Evolutionary conservation across 2,797 vertebrate species (phyloP).

Genomic region (Dryobates pubescens): DNA sequence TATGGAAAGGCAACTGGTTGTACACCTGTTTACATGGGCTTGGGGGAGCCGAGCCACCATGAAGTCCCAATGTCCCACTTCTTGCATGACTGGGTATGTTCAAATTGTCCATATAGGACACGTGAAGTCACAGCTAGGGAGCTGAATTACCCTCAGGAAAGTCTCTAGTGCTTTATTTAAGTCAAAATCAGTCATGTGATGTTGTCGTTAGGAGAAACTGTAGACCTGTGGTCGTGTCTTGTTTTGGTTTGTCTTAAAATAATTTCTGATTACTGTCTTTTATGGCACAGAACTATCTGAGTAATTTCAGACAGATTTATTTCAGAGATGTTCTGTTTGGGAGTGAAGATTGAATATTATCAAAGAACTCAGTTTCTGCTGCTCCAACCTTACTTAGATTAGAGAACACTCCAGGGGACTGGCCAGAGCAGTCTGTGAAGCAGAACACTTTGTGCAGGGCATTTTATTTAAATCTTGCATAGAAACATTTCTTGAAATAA

Average conservation of each 20-base stretch:
- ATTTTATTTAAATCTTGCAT: background rate
- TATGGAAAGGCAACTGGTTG: background rate
- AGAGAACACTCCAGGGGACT: background rate
- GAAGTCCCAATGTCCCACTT: background rate
- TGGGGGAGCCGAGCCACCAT: background rate
- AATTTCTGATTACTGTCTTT: background rate
- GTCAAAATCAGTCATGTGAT: background rate
- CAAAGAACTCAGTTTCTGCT: background rate
- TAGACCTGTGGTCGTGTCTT: background rate
- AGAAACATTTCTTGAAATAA: background rate
- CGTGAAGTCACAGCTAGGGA: background rate
- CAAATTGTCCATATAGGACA: background rate
- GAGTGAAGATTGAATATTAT: background rate
- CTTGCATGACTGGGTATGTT: background rate
- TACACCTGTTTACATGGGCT: background rate
- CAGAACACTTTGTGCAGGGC: background rate
- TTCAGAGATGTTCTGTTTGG: background rate
- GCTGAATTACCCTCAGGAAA: background rate
- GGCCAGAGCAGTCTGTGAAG: background rate
- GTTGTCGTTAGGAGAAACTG: rapidly evolving
- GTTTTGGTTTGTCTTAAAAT: background rate
- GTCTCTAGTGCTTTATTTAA: background rate
- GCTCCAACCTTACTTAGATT: background rate
- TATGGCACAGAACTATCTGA: background rate
- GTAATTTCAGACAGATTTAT: background rate